Percentiles rank a stretch among this genome's conserved stretches.
These are phyloP conservation scores for Epiblema foenella DNA, from an alignment of 2,888 invertebrate species.

Conservation along the genomic window DNA sequence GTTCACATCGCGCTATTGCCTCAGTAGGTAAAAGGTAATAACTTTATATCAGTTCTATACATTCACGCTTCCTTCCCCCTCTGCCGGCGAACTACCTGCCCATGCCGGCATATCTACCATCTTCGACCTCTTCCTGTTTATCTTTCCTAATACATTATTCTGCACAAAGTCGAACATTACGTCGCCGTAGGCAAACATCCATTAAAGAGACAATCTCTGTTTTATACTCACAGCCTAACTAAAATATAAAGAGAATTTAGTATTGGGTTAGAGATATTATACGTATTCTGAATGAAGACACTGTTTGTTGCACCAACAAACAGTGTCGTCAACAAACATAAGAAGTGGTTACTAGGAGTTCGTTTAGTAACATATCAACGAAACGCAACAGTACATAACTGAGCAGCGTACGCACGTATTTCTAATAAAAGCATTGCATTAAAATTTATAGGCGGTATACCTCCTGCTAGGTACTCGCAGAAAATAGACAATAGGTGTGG, in stretches of 20 bases:
- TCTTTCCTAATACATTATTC: constrained; percentile 68
- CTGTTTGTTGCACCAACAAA: too few relatives aligned
- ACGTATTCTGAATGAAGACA: too few relatives aligned
- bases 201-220: constrained; percentile 47
- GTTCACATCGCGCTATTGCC: constrained; percentile 33
- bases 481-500: constrained; percentile 27
- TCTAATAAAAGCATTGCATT: constrained; percentile 26
- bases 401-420: neutral
- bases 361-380: neutral
- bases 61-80: constrained; percentile 9
- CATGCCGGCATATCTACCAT: constrained; percentile 60
- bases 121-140: constrained; percentile 68
- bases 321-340: too few relatives aligned
- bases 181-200: constrained; percentile 48
- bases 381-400: neutral
- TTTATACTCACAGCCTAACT: constrained; percentile 33
- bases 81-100: constrained; percentile 56
- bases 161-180: constrained; percentile 60
- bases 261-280: too few relatives aligned
- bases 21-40: constrained; percentile 24
- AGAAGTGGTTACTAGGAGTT: neutral
- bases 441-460: constrained; percentile 34
- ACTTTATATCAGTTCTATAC: constrained; percentile 11
- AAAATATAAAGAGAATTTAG: constrained; percentile 11
- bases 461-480: constrained; percentile 28